Conservation (phyloP, 2,797 vertebrate species). For the Typhlichthys subterraneus region DNA sequence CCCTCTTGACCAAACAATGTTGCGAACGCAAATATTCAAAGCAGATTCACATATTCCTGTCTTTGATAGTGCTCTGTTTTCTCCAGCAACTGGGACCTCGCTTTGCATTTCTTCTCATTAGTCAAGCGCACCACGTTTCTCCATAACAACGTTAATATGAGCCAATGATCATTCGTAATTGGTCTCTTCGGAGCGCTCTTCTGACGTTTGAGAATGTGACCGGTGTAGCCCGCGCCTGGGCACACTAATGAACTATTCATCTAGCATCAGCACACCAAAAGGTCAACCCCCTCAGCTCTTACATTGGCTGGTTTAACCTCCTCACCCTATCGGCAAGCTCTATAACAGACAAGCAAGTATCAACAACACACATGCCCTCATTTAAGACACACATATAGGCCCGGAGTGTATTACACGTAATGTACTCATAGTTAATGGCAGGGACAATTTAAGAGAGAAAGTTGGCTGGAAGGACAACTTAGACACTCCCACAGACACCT, state of each 20-base stretch:
- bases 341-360: slow-evolving; percentile 10
- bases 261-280: slow-evolving; percentile 54
- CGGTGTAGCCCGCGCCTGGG: slow-evolving; percentile 43
- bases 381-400: background rate
- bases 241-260: slow-evolving; percentile 73
- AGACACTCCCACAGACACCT: no score
- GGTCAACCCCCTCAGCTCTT: slow-evolving; percentile 57
- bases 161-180: slow-evolving; percentile 82
- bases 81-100: slow-evolving; percentile 19
- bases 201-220: slow-evolving; percentile 59
- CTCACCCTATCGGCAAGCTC: background rate
- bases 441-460: no score
- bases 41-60: slow-evolving; percentile 11
- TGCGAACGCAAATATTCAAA: no score
- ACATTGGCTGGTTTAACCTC: background rate
- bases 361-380: background rate
- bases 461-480: no score
- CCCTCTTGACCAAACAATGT: no score
- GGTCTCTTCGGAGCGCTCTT: slow-evolving; percentile 72
- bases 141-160: slow-evolving; percentile 65
- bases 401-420: no score
- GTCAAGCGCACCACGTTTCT: slow-evolving; percentile 42
- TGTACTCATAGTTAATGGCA: no score
- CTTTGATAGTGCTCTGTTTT: slow-evolving; percentile 47
- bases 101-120: slow-evolving; percentile 50